Evolutionary conservation across 1,140 invertebrate species (phyloP), one percentile per base, ranked within the genome.

Genomic region (Agraylea sexmaculata): DNA sequence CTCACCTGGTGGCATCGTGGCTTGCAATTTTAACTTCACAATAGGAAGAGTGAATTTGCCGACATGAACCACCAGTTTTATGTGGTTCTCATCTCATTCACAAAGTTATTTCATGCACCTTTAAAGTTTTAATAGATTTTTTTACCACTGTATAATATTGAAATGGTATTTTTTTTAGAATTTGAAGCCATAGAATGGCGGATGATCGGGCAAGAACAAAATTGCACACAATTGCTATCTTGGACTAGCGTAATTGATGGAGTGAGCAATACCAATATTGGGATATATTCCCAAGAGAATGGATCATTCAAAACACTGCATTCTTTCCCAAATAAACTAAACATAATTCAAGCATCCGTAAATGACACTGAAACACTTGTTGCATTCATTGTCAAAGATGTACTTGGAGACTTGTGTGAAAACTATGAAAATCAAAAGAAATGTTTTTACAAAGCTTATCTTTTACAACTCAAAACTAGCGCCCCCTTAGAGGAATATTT

Each of bases 341-440:
- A 79, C 54, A 66, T 83, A 19, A 74, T 85, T 38, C 83, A 87
- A 65, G 81, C 82, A n/a, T 80, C 78, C 6, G 68, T 84, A 2
- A 85, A 85, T 57, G 70, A 71, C 43, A 73, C 62, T 43, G 68
- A 68, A 23, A 76, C 74, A 5, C 54, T 83, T 39, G 51, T 84
- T 29, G 74, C 73, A n/a, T 82, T 74, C 56, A 69, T 81, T 27
- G 63, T 68, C 1, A 82, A 82, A 53, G 50, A 53, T 13, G 28
- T 46, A 40, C 40, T 35, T 37, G 12, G 27, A 39, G 37, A 46
- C 43, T 22, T 30, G 40, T 17, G 20, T 23, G 37, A 34, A 25
- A 37, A 53, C 37, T 29, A 42, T 37, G 50, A 53, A 34, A 42
- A 43, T 19, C 28, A 51, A 6, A 51, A 53, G 32, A 58, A 63